Evolutionary conservation across 2,113 vertebrate species (phyloP), one percentile per base, ranked within the genome.

Genomic region (Dissostichus mawsoni): DNA sequence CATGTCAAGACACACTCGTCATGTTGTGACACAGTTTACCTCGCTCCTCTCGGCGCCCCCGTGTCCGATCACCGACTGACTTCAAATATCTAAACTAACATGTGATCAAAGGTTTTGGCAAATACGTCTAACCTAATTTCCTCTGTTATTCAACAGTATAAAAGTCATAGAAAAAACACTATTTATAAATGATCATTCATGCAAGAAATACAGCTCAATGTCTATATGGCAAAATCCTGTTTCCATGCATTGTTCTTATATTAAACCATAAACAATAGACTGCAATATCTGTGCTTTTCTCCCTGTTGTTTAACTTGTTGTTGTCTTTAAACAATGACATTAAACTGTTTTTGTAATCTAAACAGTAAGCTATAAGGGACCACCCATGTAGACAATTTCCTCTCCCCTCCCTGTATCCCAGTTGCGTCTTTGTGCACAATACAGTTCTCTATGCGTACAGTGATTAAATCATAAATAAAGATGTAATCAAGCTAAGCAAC

Each of bases 361-460:
- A 76, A 78, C 80, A 29, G 63, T 66, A 16, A 78, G 45, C 67
- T 83, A 67, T 74, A 62, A 70, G 47, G 66, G 86, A 90, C 83
- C 83, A 92, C 96, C 93, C 94, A 92, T 92, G 95, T 86, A 85
- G 90, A 94, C 85, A 91, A 52, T 80, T 82, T 89, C 87, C 87
- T 83, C 55, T 74, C 45, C 62, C 64, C 67, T 82, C 78, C 69
- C 56, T 79, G 45, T 11, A 87, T 79, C 50, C 57, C 77, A 50
- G 74, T 47, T 76, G 76, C 11, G 14, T 84, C 58, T 83, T 83
- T 86, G 67, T 84, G 59, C 23, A 59, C 1, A 4, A n/a, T 25
- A 41, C 51, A 80, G 61, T 66, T 78, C 41, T 45, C 16, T 16
- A 8, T 68, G 16, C 18, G 0, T 61, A 61, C 58, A 55, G 62